Percentiles rank a stretch among this genome's conserved stretches.
Evolutionary conservation across 1,140 invertebrate genomes (phyloP).

Genomic region (Anoplolepis gracilipes): DNA sequence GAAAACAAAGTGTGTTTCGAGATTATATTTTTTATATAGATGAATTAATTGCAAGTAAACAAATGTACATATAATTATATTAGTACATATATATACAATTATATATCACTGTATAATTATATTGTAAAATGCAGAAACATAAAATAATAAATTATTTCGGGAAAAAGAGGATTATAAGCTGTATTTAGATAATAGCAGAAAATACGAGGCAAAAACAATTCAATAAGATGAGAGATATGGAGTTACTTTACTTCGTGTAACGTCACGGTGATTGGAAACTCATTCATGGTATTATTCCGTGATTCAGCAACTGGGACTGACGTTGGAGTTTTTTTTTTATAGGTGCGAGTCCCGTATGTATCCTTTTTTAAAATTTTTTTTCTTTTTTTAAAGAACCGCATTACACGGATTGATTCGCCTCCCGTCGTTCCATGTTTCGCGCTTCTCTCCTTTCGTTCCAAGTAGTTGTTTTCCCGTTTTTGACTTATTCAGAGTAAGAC

Average conservation of each 20-base stretch:
- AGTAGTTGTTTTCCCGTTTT: conserved; percentile 59
- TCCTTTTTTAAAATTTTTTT: conserved; percentile 31
- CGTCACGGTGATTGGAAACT: conserved; percentile 66
- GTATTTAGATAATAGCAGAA: not conserved
- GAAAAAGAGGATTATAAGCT: not conserved
- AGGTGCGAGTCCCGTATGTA: conserved; percentile 41
- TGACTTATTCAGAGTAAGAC: conserved; percentile 22
- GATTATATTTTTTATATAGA: not conserved
- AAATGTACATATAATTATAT: not conserved
- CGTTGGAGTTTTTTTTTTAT: conserved; percentile 64
- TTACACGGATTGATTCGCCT: conserved; percentile 58
- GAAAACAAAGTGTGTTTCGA: not conserved
- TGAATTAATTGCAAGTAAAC: not conserved
- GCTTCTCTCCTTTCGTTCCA: conserved; percentile 65
- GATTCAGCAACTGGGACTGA: conserved; percentile 69
- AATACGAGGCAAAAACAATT: conserved; percentile 3
- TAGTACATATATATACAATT: not conserved
- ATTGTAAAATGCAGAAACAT: conserved; percentile 19
- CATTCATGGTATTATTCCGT: conserved; percentile 71
- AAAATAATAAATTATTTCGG: conserved; percentile 41
- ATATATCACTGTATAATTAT: not conserved
- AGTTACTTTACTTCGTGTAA: conserved; percentile 49
- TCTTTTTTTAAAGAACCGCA: conserved; percentile 2
- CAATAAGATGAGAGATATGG: conserved; percentile 40
- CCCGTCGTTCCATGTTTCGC: conserved; percentile 56